These are phyloP conservation scores for Drosophila cognata DNA, from an alignment of 2,888 invertebrate species.

Conservation along the genomic window DNA sequence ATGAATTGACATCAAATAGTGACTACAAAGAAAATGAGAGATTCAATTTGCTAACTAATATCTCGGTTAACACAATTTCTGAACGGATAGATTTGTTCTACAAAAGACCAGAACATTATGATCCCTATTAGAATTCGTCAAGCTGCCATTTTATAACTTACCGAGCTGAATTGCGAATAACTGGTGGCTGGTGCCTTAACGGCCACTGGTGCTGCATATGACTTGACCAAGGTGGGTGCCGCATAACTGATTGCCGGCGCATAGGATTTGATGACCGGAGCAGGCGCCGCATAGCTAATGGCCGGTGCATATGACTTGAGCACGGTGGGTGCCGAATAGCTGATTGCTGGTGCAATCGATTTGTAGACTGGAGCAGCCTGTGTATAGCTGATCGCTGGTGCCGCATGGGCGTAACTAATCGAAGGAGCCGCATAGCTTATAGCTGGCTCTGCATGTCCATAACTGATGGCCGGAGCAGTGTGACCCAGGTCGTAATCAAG, in stretches of 20 bases:
- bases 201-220: conserved; percentile 66
- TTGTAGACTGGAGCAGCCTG: conserved; percentile 55
- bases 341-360: conserved; percentile 69
- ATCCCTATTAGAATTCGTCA: background rate
- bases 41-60: background rate
- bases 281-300: conserved; percentile 64
- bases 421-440: conserved; percentile 35
- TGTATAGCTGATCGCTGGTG: conserved; percentile 64
- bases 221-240: conserved; percentile 54
- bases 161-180: conserved; percentile 87
- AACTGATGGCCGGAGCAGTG: conserved; percentile 44
- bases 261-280: conserved; percentile 40
- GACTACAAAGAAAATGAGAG: background rate
- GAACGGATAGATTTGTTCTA: background rate
- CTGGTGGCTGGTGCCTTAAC: conserved; percentile 86
- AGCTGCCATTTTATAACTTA: conserved; percentile 50
- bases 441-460: conserved; percentile 31
- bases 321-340: conserved; percentile 58
- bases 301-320: conserved; percentile 70
- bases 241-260: conserved; percentile 73
- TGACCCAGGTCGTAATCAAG: conserved; percentile 63
- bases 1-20: no score
- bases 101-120: background rate
- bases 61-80: background rate
- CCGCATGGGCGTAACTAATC: conserved; percentile 60